Percentiles rank a stretch among this genome's conserved stretches.
Conservation (phyloP, 2,888 invertebrate species). For the Drosophila mimica region DNA sequence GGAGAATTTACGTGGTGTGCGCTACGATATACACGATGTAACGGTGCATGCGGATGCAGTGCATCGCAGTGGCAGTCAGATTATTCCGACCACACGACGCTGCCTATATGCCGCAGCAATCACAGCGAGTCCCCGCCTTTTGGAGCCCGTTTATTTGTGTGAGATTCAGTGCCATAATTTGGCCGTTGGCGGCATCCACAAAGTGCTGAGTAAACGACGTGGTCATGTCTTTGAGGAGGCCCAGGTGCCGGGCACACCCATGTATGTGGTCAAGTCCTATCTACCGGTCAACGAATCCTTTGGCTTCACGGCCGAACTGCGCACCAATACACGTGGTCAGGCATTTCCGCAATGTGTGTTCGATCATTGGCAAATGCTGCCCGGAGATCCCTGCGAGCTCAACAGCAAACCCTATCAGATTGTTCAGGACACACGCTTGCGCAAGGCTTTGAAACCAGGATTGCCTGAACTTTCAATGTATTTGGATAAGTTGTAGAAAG, state of each 20-base stretch:
- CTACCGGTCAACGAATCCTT: slow-evolving; percentile 99
- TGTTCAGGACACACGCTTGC: slow-evolving; percentile 97
- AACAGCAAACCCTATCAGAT: slow-evolving; percentile 91
- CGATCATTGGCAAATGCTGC: slow-evolving; percentile 99
- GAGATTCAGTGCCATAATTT: slow-evolving; percentile 99
- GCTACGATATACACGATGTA: slow-evolving; percentile 99
- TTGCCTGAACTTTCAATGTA: slow-evolving; percentile 97
- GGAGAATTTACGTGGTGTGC: slow-evolving; percentile 97
- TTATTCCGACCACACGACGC: slow-evolving; percentile 99
- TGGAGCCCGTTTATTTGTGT: slow-evolving; percentile 99
- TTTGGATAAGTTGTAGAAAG: slow-evolving; percentile 97
- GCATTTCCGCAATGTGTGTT: slow-evolving; percentile 99
- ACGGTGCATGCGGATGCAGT: slow-evolving; percentile 99
- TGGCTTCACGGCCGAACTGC: slow-evolving; percentile 99
- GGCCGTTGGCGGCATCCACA: slow-evolving; percentile 99
- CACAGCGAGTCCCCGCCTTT: slow-evolving; percentile 96
- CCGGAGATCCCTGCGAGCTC: slow-evolving; percentile 95
- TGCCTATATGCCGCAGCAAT: slow-evolving; percentile 97
- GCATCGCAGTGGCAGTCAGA: slow-evolving; percentile 99
- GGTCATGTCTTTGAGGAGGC: slow-evolving; percentile 99
- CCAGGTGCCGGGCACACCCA: slow-evolving; percentile 97
- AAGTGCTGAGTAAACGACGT: slow-evolving; percentile 97
- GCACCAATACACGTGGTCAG: slow-evolving; percentile 99
- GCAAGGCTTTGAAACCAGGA: slow-evolving; percentile 99
- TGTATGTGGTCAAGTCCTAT: slow-evolving; percentile 99